Conservation (phyloP, 2,113 vertebrate genomes). For the Corythaeola cristata region DNA sequence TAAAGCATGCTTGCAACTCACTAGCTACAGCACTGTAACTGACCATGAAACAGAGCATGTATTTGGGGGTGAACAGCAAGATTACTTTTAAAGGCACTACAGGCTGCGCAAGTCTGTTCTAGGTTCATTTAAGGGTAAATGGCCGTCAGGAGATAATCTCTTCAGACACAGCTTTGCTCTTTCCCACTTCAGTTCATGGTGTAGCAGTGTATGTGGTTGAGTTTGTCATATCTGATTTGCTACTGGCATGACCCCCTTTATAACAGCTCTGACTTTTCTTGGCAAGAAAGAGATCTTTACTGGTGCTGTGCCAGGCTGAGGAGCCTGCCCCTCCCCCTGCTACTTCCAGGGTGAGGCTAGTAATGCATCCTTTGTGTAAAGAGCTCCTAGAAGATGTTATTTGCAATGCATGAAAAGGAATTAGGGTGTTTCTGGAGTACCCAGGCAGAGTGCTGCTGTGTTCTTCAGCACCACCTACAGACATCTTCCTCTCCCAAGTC, state of each 20-base stretch:
- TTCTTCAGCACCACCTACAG: constrained; percentile 65
- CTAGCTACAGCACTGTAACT: not conserved
- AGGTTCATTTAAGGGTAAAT: not conserved
- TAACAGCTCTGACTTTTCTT: not conserved
- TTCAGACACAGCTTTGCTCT: not conserved
- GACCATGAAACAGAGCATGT: not conserved
- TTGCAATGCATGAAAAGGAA: constrained; percentile 8
- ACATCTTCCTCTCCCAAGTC: not conserved
- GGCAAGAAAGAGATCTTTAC: not conserved
- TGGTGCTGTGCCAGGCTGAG: not conserved
- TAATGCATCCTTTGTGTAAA: constrained; percentile 35
- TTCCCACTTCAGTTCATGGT: not conserved
- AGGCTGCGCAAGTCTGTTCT: not conserved
- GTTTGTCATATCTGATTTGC: not conserved
- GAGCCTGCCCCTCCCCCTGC: not conserved
- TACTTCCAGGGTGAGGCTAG: not conserved
- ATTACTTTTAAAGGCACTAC: not conserved
- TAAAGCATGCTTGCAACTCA: not conserved
- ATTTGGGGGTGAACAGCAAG: not conserved
- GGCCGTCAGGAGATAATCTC: not conserved
- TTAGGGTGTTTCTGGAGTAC: not conserved
- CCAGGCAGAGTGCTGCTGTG: not conserved
- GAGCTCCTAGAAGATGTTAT: not conserved
- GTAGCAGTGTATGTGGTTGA: not conserved
- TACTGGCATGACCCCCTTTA: not conserved